Evolutionary conservation across 2,797 vertebrate genomes (phyloP).

Genomic region (Ceryle rudis): DNA sequence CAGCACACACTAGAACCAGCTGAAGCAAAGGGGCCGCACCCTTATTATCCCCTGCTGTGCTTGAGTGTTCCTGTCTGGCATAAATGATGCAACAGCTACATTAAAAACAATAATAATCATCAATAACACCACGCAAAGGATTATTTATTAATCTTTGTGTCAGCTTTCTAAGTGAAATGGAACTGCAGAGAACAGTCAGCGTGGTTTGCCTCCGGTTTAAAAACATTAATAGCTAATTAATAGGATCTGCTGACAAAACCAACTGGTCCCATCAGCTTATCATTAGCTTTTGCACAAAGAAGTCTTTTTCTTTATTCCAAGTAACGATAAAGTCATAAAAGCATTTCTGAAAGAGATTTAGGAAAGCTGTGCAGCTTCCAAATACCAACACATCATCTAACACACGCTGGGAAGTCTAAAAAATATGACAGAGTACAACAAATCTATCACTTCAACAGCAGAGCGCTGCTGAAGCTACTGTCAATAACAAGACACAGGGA

Average conservation of each 20-base stretch:
- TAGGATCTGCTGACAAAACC: background rate
- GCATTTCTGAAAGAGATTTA: background rate
- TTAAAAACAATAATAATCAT: background rate
- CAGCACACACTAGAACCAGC: background rate
- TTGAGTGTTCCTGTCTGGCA: background rate
- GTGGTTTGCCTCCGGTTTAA: background rate
- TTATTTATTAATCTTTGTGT: background rate
- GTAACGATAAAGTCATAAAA: background rate
- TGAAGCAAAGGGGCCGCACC: background rate
- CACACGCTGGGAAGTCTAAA: background rate
- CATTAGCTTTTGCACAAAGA: background rate
- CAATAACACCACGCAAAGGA: background rate
- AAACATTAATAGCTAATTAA: background rate
- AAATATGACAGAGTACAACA: fast-evolving
- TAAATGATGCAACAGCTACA: background rate
- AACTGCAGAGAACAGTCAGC: background rate
- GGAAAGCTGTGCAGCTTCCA: background rate
- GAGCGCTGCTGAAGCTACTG: background rate
- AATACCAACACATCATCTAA: no score
- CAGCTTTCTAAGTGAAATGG: background rate
- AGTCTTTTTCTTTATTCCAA: background rate
- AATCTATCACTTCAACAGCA: background rate
- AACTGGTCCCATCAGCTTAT: background rate
- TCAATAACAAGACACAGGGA: background rate
- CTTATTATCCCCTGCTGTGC: background rate